Evolutionary conservation across 2,888 invertebrate species (phyloP), one percentile per base, ranked within the genome.

Genomic region (Diarsia dahlii): DNA sequence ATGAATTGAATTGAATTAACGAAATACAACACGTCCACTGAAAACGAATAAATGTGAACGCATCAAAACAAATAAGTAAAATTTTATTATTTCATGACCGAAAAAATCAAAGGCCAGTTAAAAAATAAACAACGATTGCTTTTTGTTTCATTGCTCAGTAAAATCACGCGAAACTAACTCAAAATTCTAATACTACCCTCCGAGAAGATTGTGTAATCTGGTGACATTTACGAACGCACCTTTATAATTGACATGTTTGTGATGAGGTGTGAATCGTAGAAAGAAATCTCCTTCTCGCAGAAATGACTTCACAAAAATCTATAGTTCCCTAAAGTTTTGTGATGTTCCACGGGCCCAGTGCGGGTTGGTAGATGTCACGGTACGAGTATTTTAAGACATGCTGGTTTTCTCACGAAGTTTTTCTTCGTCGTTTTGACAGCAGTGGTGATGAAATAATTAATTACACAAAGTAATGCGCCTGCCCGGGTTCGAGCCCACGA

Each of bases 221-320:
- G 70, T 74, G 66, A 78, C 71, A 84, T 71, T 73, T 81, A 71
- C 87, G 95, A 95, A 94, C 93, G 94, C 93, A 90, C 76, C 90
- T 82, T 85, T 89, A 78, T 87, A 91, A 89, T 92, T 95, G 95
- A 95, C 96, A 96, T 96, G 96, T 96, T 96, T 96, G 96, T 96
- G 96, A 96, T 96, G 96, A 95, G 96, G 95, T 96, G 96, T 96
- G 95, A 95, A 93, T 93, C 92, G 94, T 94, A 91, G 85, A 87
- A 90, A 86, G 92, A 94, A 94, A 92, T 94, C 90, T 90, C 91
- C 88, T 91, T 93, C 89, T 93, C 89, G 89, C 86, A 93, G 92
- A 94, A 95, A 95, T 95, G 95, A 92, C 92, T 94, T 94, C 89
- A 89, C 85, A 82, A 91, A 93, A 94, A 93, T 92, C 91, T 85